Evolutionary conservation across 2,113 vertebrate species (phyloP).

Genomic region (Grantiella picta): DNA sequence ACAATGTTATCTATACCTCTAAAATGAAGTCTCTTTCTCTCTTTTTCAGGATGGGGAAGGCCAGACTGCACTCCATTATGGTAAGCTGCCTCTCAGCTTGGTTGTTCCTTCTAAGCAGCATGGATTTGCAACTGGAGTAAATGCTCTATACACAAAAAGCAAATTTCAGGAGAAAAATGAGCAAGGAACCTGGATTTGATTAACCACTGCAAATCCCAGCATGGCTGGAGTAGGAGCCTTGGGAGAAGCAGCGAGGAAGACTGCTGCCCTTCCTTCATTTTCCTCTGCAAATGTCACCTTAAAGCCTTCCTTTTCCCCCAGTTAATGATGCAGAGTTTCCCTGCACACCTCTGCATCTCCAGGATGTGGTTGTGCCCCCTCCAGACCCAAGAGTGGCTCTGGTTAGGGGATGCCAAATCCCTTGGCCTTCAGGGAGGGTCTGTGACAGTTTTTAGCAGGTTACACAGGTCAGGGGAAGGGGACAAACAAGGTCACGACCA

Average conservation of each 20-base stretch:
- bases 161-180: not conserved
- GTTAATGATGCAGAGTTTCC: not conserved
- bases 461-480: not conserved
- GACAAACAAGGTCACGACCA: not conserved
- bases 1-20: not conserved
- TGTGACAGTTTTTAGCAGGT: not conserved
- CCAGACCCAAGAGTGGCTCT: not conserved
- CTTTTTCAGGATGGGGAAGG: conserved; percentile 91
- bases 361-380: not conserved
- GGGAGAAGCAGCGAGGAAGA: not conserved
- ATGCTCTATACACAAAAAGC: not conserved
- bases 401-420: not conserved
- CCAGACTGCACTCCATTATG: conserved; percentile 96
- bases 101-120: not conserved
- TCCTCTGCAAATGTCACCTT: not conserved
- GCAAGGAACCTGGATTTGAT: not conserved
- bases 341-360: not conserved
- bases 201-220: not conserved
- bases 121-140: not conserved
- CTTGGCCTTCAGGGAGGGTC: not conserved
- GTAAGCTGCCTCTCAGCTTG: conserved; percentile 77
- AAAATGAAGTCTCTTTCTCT: conserved; percentile 63
- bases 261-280: not conserved
- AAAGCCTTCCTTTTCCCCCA: not conserved
- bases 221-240: not conserved